A percentile compares a stretch with the other conserved stretches of the same genome.
phyloP scores from a whole-genome alignment of 1,140 invertebrate genomes.

The Aphaenogaster rudis region DNA sequence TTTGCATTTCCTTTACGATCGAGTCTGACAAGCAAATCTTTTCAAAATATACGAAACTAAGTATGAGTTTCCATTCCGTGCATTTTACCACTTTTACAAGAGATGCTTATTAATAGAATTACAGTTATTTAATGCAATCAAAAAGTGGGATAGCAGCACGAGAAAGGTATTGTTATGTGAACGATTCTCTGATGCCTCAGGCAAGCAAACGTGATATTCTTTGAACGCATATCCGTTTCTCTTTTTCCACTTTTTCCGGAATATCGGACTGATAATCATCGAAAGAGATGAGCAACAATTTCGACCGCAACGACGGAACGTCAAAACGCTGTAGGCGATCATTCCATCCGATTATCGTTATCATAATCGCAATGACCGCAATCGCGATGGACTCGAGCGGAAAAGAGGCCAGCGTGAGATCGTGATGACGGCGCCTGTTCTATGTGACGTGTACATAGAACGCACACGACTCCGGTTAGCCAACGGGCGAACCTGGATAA shows the following conservation, averaged over 20 bases:
- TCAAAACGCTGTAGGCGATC: not conserved
- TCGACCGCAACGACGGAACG: not conserved
- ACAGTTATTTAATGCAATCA: not conserved
- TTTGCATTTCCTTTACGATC: not conserved
- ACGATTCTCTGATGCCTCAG: not conserved
- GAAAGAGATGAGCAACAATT: conserved; percentile 1
- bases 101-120: not conserved
- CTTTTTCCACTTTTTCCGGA: not conserved
- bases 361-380: conserved; percentile 16
- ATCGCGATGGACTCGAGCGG: not conserved
- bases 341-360: conserved; percentile 38
- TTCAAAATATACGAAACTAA: not conserved
- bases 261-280: not conserved
- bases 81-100: not conserved
- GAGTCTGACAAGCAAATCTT: not conserved
- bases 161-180: not conserved
- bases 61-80: not conserved
- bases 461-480: conserved; percentile 19
- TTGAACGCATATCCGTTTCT: not conserved
- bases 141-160: not conserved
- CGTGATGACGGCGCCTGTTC: conserved; percentile 45
- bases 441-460: conserved; percentile 55
- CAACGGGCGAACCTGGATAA: conserved; percentile 71
- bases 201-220: not conserved
- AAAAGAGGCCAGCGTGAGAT: conserved; percentile 26